Percentiles rank a stretch among this genome's conserved stretches.
Evolutionary conservation across 2,888 invertebrate genomes (phyloP).

Genomic region (Caenorhabditis plicata): DNA sequence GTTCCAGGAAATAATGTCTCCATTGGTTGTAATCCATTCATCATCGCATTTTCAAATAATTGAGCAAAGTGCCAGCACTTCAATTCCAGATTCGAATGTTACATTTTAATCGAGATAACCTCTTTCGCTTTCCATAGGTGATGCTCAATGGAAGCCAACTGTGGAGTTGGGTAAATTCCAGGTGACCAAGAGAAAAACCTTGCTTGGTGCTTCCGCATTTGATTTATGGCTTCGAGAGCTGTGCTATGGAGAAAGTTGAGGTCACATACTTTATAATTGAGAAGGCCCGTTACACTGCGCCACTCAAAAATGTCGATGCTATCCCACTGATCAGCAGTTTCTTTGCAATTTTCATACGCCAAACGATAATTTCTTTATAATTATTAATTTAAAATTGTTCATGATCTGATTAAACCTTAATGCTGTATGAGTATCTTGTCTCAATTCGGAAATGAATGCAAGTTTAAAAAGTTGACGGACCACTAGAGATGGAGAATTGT

Average conservation of each 20-base stretch:
- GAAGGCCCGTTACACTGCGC: slow-evolving; percentile 88
- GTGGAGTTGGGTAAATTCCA: slow-evolving; percentile 72
- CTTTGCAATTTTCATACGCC: slow-evolving; percentile 85
- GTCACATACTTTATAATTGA: slow-evolving; percentile 88
- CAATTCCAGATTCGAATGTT: slow-evolving; percentile 36
- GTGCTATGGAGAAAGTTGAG: slow-evolving; percentile 84
- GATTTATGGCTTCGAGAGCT: slow-evolving; percentile 89
- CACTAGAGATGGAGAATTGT: slow-evolving; percentile 74
- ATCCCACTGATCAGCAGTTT: slow-evolving; percentile 69
- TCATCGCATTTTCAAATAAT: slow-evolving; percentile 91
- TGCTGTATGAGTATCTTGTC: slow-evolving; percentile 83
- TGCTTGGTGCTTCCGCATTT: slow-evolving; percentile 79
- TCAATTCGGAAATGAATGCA: slow-evolving; percentile 89
- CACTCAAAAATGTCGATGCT: slow-evolving; percentile 91
- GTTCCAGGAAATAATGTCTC: slow-evolving; percentile 96
- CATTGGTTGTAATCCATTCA: slow-evolving; percentile 84
- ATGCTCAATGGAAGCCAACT: slow-evolving; percentile 80
- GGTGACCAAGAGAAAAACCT: slow-evolving; percentile 75
- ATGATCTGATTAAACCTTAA: slow-evolving; percentile 70
- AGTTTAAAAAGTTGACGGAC: slow-evolving; percentile 95
- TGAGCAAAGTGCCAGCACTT: slow-evolving; percentile 79
- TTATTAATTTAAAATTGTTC: background rate
- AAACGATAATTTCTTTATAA: slow-evolving; percentile 72
- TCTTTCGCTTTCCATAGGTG: slow-evolving; percentile 60
- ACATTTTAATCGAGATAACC: slow-evolving; percentile 20